Evolutionary conservation across 92 coral and sea anemone genomes (phyloP).

Genomic region (Epizoanthus rinbou): DNA sequence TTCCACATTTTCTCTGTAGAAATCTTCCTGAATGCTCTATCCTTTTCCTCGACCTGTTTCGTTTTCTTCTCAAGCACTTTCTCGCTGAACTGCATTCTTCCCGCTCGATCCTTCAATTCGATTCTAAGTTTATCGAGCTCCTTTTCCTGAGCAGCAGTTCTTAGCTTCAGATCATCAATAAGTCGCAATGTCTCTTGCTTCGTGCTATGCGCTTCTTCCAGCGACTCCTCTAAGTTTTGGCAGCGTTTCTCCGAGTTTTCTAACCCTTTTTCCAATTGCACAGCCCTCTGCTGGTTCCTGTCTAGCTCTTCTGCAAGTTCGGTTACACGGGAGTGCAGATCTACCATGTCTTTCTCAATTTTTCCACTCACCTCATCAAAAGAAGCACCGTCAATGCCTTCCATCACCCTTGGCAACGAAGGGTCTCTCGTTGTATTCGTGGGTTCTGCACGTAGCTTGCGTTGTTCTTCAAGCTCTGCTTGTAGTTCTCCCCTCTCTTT

Average conservation of each 20-base stretch:
- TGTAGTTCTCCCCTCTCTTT: slow-evolving; percentile 11
- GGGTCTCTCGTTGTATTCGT: not conserved
- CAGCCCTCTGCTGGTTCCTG: slow-evolving; percentile 54
- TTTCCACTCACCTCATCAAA: slow-evolving; percentile 9
- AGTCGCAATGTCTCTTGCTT: slow-evolving; percentile 24
- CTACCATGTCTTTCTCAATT: not conserved
- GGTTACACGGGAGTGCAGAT: slow-evolving; percentile 3
- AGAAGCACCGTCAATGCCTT: not conserved
- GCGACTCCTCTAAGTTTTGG: slow-evolving; percentile 32
- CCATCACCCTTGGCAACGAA: not conserved
- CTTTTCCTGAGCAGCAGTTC: slow-evolving; percentile 47
- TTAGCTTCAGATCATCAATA: slow-evolving; percentile 47
- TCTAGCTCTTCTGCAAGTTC: slow-evolving; percentile 39
- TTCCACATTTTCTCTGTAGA: slow-evolving; percentile 51
- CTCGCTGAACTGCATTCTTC: slow-evolving; percentile 56
- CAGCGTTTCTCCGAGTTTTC: slow-evolving; percentile 49
- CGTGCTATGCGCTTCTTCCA: slow-evolving; percentile 39
- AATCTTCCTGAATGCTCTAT: slow-evolving; percentile 59
- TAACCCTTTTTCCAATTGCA: slow-evolving; percentile 43
- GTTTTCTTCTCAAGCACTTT: slow-evolving; percentile 51
- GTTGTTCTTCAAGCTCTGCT: slow-evolving; percentile 31
- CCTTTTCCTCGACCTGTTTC: slow-evolving; percentile 54
- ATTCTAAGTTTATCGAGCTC: slow-evolving; percentile 58
- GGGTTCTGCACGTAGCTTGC: not conserved
- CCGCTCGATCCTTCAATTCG: slow-evolving; percentile 57